Base-by-base conservation (phyloP, 2,888 invertebrate species). In the Calephelis perditalis region DNA sequence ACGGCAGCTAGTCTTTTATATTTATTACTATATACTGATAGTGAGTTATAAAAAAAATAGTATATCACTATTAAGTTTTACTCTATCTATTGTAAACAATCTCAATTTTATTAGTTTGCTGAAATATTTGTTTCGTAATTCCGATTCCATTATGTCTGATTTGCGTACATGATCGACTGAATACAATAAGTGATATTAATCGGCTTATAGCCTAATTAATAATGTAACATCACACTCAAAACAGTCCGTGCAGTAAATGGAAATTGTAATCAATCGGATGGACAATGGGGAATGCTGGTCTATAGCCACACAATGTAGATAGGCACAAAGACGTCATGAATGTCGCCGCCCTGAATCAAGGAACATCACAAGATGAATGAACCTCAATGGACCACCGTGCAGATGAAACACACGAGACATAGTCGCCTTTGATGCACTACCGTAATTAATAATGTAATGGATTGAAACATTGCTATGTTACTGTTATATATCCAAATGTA, bases 231-330 rank as follows among this genome's bases (percentile, higher is more conserved):
- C 52, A 62, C 58, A 59, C 64, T 65, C 60, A 64, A 54, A 67
- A 69, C 66, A 67, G 68, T 67, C 69, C 62, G 74, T 70, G 71
- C 36, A 63, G 67, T 75, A 69, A 75, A 77, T 77, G 75, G 76
- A 73, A 74, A 80, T 80, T 78, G 82, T 82, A 79, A 82, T 84
- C 82, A 81, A 82, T 82, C 77, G 78, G 73, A 62, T 70, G 70
- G 72, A 82, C 83, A 83, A 84, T 81, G 68, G 78, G 71, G 66
- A 68, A 67, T 70, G 71, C 71, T 68, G 68, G 63, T 68, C 60
- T 64, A 68, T 65, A 63, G 65, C 62, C 64, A 56, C 59, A 67
- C 70, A 74, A 74, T 77, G 66, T 66, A 62, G 63, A 66, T 66
- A 67, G 68, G 70, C 64, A 73, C 70, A 67, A 72, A 70, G 70